Conservation (phyloP, 2,888 invertebrate genomes). For the Hemistola chrysoprasaria region DNA sequence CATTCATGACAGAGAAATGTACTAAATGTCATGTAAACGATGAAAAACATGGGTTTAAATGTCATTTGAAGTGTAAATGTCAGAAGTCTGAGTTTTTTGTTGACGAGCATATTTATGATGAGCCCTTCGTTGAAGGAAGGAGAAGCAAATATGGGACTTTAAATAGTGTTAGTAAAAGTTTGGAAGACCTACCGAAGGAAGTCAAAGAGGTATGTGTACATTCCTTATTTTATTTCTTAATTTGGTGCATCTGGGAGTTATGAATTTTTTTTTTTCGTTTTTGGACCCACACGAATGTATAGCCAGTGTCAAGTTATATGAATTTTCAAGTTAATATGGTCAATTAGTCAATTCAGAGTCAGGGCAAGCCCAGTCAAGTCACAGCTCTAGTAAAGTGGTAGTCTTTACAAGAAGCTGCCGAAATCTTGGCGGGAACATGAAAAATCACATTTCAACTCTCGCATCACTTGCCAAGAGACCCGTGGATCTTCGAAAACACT, state of each 20-base stretch:
- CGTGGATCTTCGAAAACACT: no score
- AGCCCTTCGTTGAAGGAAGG: constrained; percentile 64
- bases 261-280: neutral
- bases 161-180: constrained; percentile 54
- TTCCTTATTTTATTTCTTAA: neutral
- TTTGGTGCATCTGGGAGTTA: neutral
- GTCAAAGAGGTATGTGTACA: constrained; percentile 45
- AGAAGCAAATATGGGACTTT: constrained; percentile 52
- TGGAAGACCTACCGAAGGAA: constrained; percentile 49
- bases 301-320: no score
- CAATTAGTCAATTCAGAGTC: no score
- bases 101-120: constrained; percentile 84
- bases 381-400: no score
- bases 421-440: no score
- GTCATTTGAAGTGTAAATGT: constrained; percentile 67
- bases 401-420: no score
- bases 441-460: no score
- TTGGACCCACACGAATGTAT: no score
- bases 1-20: constrained; percentile 41
- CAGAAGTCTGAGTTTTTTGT: constrained; percentile 60
- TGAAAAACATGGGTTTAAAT: constrained; percentile 59
- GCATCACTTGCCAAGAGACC: no score
- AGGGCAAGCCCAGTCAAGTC: no score
- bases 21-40: constrained; percentile 52
- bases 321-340: no score